These are phyloP conservation scores for Nanger granti DNA, from an alignment of 2,113 vertebrate genomes.

Conservation along the genomic window DNA sequence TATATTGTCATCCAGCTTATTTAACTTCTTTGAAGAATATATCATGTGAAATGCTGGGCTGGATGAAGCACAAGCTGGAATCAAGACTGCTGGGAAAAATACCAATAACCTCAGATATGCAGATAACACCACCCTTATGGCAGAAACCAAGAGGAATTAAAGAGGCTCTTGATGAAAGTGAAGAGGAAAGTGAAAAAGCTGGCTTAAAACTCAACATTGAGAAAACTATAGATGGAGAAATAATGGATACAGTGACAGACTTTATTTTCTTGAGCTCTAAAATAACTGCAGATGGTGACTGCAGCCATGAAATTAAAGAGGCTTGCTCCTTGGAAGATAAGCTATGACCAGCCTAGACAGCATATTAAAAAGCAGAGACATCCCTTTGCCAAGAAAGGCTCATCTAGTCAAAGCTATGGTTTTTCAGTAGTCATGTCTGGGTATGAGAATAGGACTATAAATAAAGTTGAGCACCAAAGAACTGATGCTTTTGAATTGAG, in stretches of 20 bases:
- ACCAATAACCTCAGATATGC: background rate
- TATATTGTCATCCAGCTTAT: background rate
- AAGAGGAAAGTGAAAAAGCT: background rate
- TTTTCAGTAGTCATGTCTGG: background rate
- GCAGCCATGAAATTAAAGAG: background rate
- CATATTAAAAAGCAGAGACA: background rate
- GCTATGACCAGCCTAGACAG: background rate
- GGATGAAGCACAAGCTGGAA: background rate
- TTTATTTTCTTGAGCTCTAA: background rate
- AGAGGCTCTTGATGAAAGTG: background rate
- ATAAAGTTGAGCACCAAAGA: background rate
- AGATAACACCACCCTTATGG: background rate
- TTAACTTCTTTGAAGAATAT: background rate
- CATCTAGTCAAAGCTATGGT: background rate
- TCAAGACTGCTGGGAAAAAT: background rate
- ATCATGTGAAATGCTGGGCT: background rate
- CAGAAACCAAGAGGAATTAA: background rate
- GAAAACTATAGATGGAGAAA: background rate
- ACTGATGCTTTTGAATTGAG: background rate
- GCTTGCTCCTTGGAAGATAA: background rate
- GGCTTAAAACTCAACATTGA: background rate
- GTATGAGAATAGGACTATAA: background rate
- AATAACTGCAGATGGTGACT: background rate
- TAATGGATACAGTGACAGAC: background rate
- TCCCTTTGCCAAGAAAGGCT: background rate